Evolutionary conservation across 2,888 invertebrate genomes (phyloP).

Genomic region (Aporophyla lueneburgensis): DNA sequence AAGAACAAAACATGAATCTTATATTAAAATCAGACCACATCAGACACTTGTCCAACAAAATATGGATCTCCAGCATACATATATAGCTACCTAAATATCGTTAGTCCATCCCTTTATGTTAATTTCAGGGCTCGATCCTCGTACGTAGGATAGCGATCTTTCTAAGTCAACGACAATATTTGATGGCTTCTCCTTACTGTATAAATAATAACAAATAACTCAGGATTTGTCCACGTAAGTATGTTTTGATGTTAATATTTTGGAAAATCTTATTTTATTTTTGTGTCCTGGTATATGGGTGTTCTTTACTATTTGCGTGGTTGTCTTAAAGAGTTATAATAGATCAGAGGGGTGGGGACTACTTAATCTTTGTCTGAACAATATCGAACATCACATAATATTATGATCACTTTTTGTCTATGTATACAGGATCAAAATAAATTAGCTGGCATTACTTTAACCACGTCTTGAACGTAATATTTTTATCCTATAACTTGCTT

Average conservation of each 20-base stretch:
- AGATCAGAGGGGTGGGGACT: not conserved
- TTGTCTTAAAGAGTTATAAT: not conserved
- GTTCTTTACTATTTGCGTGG: not conserved
- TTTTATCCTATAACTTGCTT: too few species aligned
- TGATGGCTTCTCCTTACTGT: conserved; percentile 38
- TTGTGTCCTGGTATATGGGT: not conserved
- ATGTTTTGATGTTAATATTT: conserved; percentile 17
- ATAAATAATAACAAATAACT: conserved; percentile 48
- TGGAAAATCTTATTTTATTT: not conserved
- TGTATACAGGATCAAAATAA: too few species aligned
- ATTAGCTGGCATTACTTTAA: too few species aligned
- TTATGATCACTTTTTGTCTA: too few species aligned
- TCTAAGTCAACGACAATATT: conserved; percentile 48
- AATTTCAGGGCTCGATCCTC: conserved; percentile 54
- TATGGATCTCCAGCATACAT: conserved; percentile 39
- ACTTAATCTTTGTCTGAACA: not conserved
- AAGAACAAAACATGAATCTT: not conserved
- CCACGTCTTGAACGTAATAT: too few species aligned
- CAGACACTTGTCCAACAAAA: conserved; percentile 20
- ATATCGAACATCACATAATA: too few species aligned
- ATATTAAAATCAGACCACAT: conserved; percentile 22
- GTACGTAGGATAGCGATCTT: conserved; percentile 44
- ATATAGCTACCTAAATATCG: conserved; percentile 38
- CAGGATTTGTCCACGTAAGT: conserved; percentile 28
- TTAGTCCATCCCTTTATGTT: conserved; percentile 57